Base-by-base conservation (phyloP, 1,140 invertebrate genomes). In the Galleria mellonella region DNA sequence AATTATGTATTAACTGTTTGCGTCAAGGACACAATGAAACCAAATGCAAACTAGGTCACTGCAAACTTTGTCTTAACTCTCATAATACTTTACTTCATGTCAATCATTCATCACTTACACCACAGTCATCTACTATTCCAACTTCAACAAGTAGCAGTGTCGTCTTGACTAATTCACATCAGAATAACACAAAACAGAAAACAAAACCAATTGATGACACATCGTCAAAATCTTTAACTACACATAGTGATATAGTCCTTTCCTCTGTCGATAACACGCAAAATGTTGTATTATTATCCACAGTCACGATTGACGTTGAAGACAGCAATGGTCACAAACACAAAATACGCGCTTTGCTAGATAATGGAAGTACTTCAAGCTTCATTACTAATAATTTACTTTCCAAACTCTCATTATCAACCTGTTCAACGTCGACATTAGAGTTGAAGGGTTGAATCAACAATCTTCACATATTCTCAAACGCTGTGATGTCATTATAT, bases 241-340 rank as follows among this genome's bases (percentile, higher is more conserved):
- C n/a, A n/a, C n/a, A n/a, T n/a, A n/a, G n/a, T n/a, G n/a, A n/a
- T n/a, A n/a, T n/a, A n/a, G n/a, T n/a, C n/a, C n/a, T n/a, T n/a
- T n/a, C n/a, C n/a, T n/a, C n/a, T n/a, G n/a, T n/a, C n/a, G n/a
- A n/a, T n/a, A n/a, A n/a, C n/a, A n/a, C n/a, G n/a, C n/a, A n/a
- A n/a, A n/a, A n/a, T n/a, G n/a, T n/a, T 46, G 38, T 52, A 14
- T 53, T 52, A 30, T 43, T 65, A n/a, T 61, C 54, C 47, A 66
- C 58, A 62, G 62, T 59, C 5, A 9, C 55, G 30, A 53, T 66
- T 48, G 43, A 44, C 8, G 55, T 56, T 23, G 31, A 4, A 42
- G 9, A 10, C 13, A 17, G 9, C 9, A 14, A 5, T 6, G 36
- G 36, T 10, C 9, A 38, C 9, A 38, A 38, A 17, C 13, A 40